phyloP scores from a whole-genome alignment of 2,113 vertebrate genomes.

The Erinaceus europaeus region DNA sequence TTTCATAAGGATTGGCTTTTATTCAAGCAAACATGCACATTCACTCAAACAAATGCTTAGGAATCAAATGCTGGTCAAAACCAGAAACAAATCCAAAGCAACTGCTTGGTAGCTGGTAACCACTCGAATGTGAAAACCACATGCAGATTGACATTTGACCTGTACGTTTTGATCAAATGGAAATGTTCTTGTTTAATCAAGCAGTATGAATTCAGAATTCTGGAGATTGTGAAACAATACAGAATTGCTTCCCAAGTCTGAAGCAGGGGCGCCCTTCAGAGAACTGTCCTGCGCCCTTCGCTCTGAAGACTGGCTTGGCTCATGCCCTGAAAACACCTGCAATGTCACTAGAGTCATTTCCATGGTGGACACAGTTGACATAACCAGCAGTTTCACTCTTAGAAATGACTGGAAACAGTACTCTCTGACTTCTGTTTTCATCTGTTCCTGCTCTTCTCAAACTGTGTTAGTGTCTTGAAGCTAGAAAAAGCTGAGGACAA shows the following conservation, averaged over 20 bases:
- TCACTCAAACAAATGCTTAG: slow-evolving; percentile 13
- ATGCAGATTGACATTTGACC: not conserved
- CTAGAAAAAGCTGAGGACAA: not conserved
- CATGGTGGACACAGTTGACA: slow-evolving; percentile 5
- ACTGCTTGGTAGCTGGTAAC: not conserved
- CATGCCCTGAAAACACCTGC: not conserved
- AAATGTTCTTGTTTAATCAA: slow-evolving; percentile 25
- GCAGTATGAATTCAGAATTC: slow-evolving; percentile 22
- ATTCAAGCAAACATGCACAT: not conserved
- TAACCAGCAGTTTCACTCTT: slow-evolving; percentile 19
- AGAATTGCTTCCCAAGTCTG: not conserved
- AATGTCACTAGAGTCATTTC: slow-evolving; percentile 28
- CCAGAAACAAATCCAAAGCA: not conserved
- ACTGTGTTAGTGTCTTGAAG: not conserved
- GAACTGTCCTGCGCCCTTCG: not conserved
- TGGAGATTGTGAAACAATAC: not conserved
- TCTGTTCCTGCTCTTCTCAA: slow-evolving; percentile 12
- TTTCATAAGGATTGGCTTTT: not conserved
- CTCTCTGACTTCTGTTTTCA: slow-evolving; percentile 13
- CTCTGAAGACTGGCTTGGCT: not conserved
- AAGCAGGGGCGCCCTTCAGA: not conserved
- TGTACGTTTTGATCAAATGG: not conserved
- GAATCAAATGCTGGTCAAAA: slow-evolving; percentile 19
- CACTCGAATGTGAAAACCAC: not conserved
- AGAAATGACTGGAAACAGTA: slow-evolving; percentile 31